Percentiles rank a stretch among this genome's conserved stretches.
These are phyloP conservation scores for Anaspis maculata DNA, from an alignment of 2,888 invertebrate genomes.

Conservation along the genomic window DNA sequence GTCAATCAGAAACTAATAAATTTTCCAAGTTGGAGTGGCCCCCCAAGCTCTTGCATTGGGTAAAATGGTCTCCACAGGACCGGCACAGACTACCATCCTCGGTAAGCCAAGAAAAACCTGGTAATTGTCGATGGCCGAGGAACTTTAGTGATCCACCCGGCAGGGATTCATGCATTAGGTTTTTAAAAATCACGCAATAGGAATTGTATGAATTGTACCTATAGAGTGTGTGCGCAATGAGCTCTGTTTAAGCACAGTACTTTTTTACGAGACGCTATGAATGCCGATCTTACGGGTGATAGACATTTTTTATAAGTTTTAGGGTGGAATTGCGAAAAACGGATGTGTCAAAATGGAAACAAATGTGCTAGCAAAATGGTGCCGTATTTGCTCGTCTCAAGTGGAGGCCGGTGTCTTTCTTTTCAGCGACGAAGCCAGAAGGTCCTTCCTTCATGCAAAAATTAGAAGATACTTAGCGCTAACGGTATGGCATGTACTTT, in stretches of 20 bases:
- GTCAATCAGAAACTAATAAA: constrained; percentile 30
- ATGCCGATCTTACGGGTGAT: constrained; percentile 21
- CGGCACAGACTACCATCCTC: no score
- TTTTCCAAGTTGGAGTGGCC: constrained; percentile 8
- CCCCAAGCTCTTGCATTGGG: no score
- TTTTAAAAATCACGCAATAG: constrained; percentile 36
- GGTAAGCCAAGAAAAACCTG: no score
- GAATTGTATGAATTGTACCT: constrained; percentile 37
- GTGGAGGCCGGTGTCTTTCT: constrained; percentile 53
- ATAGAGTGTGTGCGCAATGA: constrained; percentile 37
- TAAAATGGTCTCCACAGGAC: no score
- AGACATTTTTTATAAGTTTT: constrained; percentile 16
- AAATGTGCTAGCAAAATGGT: constrained; percentile 36
- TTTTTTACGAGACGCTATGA: constrained; percentile 28
- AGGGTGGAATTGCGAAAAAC: constrained; percentile 18
- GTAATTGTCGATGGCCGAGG: no score
- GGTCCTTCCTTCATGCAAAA: constrained; percentile 56
- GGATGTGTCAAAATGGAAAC: constrained; percentile 33
- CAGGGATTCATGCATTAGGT: constrained; percentile 29
- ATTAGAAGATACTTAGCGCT: constrained; percentile 61
- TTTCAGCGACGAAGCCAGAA: constrained; percentile 58
- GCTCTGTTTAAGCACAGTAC: constrained; percentile 29
- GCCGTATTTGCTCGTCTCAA: constrained; percentile 58
- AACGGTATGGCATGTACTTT: no score
- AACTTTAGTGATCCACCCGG: constrained; percentile 8